phyloP scores from a whole-genome alignment of 2,888 invertebrate genomes.

The Mycogona germanica region DNA sequence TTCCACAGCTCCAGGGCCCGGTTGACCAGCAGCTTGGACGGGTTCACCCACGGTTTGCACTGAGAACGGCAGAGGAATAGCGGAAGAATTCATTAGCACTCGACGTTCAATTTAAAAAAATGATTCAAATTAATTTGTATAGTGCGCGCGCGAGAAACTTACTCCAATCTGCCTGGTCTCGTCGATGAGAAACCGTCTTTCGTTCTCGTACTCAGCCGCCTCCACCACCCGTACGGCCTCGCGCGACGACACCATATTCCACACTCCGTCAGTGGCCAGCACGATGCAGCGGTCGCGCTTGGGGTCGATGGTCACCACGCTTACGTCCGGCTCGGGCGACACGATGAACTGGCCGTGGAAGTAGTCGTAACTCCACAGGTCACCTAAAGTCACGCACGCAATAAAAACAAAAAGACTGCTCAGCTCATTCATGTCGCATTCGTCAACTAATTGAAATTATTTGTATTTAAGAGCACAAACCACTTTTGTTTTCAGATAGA shows the following conservation, averaged over 20 bases:
- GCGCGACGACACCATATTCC: slow-evolving; percentile 83
- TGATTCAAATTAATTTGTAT: neutral
- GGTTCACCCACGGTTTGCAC: slow-evolving; percentile 60
- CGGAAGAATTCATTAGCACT: neutral
- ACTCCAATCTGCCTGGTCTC: slow-evolving; percentile 12
- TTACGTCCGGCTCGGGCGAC: slow-evolving; percentile 94
- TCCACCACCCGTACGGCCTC: slow-evolving; percentile 74
- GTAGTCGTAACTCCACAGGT: slow-evolving; percentile 95
- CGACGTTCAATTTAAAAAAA: neutral
- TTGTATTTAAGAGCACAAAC: neutral
- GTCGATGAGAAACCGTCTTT: slow-evolving; percentile 32
- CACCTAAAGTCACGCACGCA: slow-evolving; percentile 45
- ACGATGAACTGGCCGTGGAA: slow-evolving; percentile 84
- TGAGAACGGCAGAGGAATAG: slow-evolving; percentile 20
- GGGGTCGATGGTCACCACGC: slow-evolving; percentile 68
- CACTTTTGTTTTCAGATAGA: too few species aligned
- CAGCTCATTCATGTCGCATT: too few species aligned
- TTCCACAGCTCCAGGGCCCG: slow-evolving; percentile 73
- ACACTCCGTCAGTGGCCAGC: slow-evolving; percentile 92
- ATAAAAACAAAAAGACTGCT: neutral
- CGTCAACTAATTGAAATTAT: neutral
- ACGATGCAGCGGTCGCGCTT: slow-evolving; percentile 65
- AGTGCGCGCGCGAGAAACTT: neutral
- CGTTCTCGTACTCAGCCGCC: slow-evolving; percentile 66
- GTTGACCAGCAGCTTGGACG: slow-evolving; percentile 78